A percentile compares a stretch with the other conserved stretches of the same genome.
Conservation (phyloP, 1,140 invertebrate species). For the Diabrotica virgifera region DNA sequence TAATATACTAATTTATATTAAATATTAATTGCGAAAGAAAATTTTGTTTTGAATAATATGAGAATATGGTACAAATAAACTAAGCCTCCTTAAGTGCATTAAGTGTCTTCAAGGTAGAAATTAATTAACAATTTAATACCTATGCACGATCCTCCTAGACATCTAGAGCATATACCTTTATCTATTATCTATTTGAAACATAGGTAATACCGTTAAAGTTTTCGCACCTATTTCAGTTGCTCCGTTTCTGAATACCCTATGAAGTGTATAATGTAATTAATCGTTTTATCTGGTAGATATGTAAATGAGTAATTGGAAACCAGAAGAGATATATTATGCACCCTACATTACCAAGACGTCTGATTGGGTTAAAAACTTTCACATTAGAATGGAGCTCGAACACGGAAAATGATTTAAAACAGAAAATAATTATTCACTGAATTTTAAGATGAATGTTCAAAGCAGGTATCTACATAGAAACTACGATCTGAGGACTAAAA, state of each 20-base stretch:
- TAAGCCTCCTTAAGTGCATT: too few relatives aligned
- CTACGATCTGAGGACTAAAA: too few relatives aligned
- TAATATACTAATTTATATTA: too few relatives aligned
- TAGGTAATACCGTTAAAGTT: slow-evolving; percentile 4
- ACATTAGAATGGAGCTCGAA: slow-evolving; percentile 11
- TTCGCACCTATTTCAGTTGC: slow-evolving; percentile 8
- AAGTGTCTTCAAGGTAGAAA: too few relatives aligned
- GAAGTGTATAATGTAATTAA: slow-evolving; percentile 13
- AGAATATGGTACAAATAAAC: too few relatives aligned
- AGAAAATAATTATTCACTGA: slow-evolving; percentile 18
- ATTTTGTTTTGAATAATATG: too few relatives aligned
- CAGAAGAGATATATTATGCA: slow-evolving; percentile 17
- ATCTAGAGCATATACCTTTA: not conserved
- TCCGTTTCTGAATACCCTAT: not conserved
- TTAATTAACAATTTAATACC: too few relatives aligned
- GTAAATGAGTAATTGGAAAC: slow-evolving; percentile 15
- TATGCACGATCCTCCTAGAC: not conserved
- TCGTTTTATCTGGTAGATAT: slow-evolving; percentile 19
- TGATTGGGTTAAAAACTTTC: slow-evolving; percentile 18
- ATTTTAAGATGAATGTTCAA: not conserved
- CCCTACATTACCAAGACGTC: slow-evolving; percentile 15
- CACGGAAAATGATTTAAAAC: slow-evolving; percentile 21
- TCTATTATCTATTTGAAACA: not conserved
- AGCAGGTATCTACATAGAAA: too few relatives aligned
- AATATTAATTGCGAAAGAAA: too few relatives aligned